These are phyloP conservation scores for Pipra filicauda DNA, from an alignment of 2,113 vertebrate genomes.

Conservation along the genomic window DNA sequence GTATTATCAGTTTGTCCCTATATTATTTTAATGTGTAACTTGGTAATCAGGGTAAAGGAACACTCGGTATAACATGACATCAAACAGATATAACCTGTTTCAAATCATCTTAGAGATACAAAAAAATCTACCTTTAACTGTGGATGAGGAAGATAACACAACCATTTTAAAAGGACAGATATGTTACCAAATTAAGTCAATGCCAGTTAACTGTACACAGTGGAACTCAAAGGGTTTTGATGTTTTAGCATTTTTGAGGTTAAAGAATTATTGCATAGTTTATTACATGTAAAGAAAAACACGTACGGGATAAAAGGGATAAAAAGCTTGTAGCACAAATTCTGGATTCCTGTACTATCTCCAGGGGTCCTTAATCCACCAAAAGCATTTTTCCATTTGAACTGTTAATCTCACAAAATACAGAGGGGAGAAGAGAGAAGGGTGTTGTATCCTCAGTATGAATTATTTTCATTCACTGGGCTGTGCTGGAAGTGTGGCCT, in stretches of 20 bases:
- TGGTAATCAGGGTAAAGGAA: neutral
- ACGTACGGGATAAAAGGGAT: neutral
- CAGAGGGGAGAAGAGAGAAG: neutral
- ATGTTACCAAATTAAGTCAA: neutral
- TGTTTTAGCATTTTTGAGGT: neutral
- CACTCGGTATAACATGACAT: neutral
- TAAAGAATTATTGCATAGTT: neutral
- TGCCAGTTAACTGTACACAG: neutral
- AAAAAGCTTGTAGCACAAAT: neutral
- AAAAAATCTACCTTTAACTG: neutral
- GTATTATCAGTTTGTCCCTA: neutral
- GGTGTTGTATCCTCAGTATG: neutral
- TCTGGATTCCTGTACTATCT: neutral
- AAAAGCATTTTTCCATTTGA: constrained; percentile 7
- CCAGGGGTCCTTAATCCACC: constrained; percentile 21
- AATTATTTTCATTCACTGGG: neutral
- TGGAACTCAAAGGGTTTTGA: neutral
- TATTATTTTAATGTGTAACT: neutral
- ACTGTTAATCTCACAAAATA: neutral
- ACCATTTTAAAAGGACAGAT: neutral
- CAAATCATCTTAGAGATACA: neutral
- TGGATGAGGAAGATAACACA: neutral
- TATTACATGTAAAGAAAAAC: neutral
- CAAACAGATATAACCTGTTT: neutral
- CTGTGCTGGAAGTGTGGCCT: neutral